Evolutionary conservation across 1,140 invertebrate genomes (phyloP).

Genomic region (Nixonia krombeini): DNA sequence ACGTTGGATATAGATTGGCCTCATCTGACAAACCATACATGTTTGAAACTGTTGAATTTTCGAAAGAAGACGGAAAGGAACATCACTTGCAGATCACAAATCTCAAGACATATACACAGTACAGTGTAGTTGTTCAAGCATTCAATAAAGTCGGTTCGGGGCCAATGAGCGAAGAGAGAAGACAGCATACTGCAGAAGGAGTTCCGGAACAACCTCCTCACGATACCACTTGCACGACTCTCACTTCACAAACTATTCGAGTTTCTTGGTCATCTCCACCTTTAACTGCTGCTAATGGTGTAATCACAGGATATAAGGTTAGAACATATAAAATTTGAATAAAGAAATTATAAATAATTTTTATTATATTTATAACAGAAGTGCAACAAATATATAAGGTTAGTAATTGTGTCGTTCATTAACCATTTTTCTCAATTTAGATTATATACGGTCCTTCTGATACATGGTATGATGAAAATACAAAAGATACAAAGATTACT

Average conservation of each 20-base stretch:
- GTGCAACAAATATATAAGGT: not conserved
- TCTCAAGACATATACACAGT: conserved; percentile 93
- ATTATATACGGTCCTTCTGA: conserved; percentile 94
- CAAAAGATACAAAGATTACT: conserved; percentile 91
- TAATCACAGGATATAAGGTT: conserved; percentile 94
- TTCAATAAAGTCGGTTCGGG: conserved; percentile 96
- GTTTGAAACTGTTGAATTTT: conserved; percentile 93
- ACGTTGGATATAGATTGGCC: conserved; percentile 90
- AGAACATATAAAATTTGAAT: not conserved
- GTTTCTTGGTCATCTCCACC: conserved; percentile 95
- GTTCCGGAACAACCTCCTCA: conserved; percentile 94
- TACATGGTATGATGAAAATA: conserved; percentile 93
- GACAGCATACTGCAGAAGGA: conserved; percentile 92
- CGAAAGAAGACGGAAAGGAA: conserved; percentile 91
- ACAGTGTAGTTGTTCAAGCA: conserved; percentile 94
- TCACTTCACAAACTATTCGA: conserved; percentile 93
- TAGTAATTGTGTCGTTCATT: not conserved
- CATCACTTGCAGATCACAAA: conserved; percentile 87
- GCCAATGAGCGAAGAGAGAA: conserved; percentile 90
- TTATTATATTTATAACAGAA: not conserved
- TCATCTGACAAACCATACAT: conserved; percentile 91
- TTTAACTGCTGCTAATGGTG: conserved; percentile 90
- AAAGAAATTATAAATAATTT: not conserved
- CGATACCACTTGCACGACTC: conserved; percentile 89
- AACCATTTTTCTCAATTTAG: conserved; percentile 34